Conservation (phyloP, 1,140 invertebrate genomes). For the Lordiphosa clarofinis region DNA sequence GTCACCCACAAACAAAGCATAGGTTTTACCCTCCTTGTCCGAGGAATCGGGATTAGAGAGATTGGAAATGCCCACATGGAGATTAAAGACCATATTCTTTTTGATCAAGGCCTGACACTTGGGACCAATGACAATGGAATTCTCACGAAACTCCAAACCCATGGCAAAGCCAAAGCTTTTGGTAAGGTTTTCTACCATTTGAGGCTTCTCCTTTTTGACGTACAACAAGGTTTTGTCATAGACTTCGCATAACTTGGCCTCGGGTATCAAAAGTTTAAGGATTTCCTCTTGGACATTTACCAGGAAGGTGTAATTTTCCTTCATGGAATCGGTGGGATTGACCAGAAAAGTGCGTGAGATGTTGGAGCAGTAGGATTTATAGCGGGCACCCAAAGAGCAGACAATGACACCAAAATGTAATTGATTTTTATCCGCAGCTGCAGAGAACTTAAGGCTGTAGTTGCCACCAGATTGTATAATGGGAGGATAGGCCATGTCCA, state of each 20-base stretch:
- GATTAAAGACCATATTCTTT: slow-evolving; percentile 98
- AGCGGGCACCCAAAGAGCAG: slow-evolving; percentile 95
- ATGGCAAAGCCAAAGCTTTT: slow-evolving; percentile 98
- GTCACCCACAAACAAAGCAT: slow-evolving; percentile 97
- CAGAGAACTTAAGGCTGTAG: slow-evolving; percentile 98
- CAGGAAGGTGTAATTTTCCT: slow-evolving; percentile 96
- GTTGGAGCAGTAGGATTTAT: slow-evolving; percentile 99
- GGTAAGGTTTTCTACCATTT: slow-evolving; percentile 93
- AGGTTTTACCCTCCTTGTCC: slow-evolving; percentile 93
- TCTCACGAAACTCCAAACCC: slow-evolving; percentile 99
- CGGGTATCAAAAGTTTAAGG: slow-evolving; percentile 90
- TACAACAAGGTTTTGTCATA: slow-evolving; percentile 91
- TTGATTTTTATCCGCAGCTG: slow-evolving; percentile 94
- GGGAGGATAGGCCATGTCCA: slow-evolving; percentile 98
- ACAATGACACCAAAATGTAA: slow-evolving; percentile 98
- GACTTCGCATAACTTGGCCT: slow-evolving; percentile 91
- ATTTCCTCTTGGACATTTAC: slow-evolving; percentile 95
- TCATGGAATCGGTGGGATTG: slow-evolving; percentile 90
- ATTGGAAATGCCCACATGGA: slow-evolving; percentile 96
- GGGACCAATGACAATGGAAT: slow-evolving; percentile 93
- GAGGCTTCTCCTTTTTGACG: slow-evolving; percentile 93
- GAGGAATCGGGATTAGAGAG: slow-evolving; percentile 90
- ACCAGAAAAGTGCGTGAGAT: slow-evolving; percentile 98
- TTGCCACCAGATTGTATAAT: slow-evolving; percentile 99
- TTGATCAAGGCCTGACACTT: slow-evolving; percentile 91